Evolutionary conservation across 1,140 invertebrate species (phyloP).

Genomic region (Xylocopa sonorina): DNA sequence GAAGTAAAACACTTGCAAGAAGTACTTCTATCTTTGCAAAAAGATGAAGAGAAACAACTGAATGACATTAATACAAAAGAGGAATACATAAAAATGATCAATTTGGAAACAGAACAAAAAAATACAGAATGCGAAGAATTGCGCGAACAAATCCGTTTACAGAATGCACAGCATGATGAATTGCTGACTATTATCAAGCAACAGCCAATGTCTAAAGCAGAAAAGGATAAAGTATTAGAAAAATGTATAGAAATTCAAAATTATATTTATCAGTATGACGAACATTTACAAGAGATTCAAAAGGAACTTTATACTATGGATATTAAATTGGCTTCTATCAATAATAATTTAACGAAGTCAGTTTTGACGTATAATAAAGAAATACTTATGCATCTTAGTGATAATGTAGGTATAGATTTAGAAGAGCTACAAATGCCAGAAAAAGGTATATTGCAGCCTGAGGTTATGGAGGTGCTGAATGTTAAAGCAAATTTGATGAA

Average conservation of each 20-base stretch:
- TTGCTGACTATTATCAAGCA: slow-evolving; percentile 59
- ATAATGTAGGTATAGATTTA: slow-evolving; percentile 51
- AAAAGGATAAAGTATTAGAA: slow-evolving; percentile 66
- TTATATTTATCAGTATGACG: slow-evolving; percentile 66
- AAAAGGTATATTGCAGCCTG: slow-evolving; percentile 54
- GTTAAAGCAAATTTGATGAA: slow-evolving; percentile 60
- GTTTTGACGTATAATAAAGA: slow-evolving; percentile 72
- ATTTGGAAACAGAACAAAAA: slow-evolving; percentile 60
- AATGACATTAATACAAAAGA: slow-evolving; percentile 48
- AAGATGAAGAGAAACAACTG: slow-evolving; percentile 51
- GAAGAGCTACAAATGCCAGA: slow-evolving; percentile 72
- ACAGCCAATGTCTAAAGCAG: slow-evolving; percentile 69
- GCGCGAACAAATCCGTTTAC: slow-evolving; percentile 53
- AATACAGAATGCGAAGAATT: slow-evolving; percentile 47
- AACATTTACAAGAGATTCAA: slow-evolving; percentile 71
- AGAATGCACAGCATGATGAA: slow-evolving; percentile 50
- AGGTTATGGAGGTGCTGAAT: slow-evolving; percentile 63
- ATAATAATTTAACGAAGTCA: slow-evolving; percentile 66
- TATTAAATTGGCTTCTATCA: slow-evolving; percentile 66
- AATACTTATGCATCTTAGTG: slow-evolving; percentile 65
- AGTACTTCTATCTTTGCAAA: slow-evolving; percentile 43
- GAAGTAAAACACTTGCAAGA: slow-evolving; percentile 52
- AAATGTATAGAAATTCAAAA: slow-evolving; percentile 66
- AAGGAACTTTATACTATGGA: slow-evolving; percentile 72
- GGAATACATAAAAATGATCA: slow-evolving; percentile 51